Base-by-base conservation (phyloP, 2,888 invertebrate genomes). In the Dorcus hopei region DNA sequence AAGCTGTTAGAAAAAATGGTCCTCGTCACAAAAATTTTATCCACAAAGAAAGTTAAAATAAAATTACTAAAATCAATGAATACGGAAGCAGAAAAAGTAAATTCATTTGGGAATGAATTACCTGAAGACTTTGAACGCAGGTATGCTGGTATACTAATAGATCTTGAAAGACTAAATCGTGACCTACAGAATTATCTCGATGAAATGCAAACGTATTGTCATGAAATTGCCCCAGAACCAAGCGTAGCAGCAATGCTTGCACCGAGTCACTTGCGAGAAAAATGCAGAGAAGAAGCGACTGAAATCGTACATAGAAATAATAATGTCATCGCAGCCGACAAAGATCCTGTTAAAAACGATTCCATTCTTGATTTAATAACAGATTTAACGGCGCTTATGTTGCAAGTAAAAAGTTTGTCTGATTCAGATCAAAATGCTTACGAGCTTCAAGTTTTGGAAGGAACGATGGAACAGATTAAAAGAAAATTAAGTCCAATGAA, bases 381-480 rank as follows among this genome's bases (percentile, higher is more conserved):
- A 54, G 91, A 93, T 76, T 82, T 97, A 51, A 92, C 95, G 14
- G 94, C 95, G 1, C 82, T 97, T 38, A 88, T 97, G 87, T 80
- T 94, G 50, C 94, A 95, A 83, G 88, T 95, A 1, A 91, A 91
- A 47, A 87, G 87, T 73, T 79, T 86, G 58, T 84, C 90, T 6
- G 89, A 90, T 77, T 89, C 89, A 1, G 90, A 93, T 73, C 87
- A 91, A 74, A 95, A 93, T 77, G 91, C 93, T 2, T 95, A 94
- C 78, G 95, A 97, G 74, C 81, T 96, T 54, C 90, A 91, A 77
- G 91, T 94, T 16, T 80, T 95, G 47, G 93, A 95, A 79, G 95
- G 94, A 16, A 93, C 96, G 42, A 89, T 97, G 81, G 90, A 91
- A 70, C 91, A 95, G 74, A 92, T 96, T 52, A 91, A 93, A 77